Evolutionary conservation across 2,113 vertebrate species (phyloP), one percentile per base, ranked within the genome.

Genomic region (Rhea americana): DNA sequence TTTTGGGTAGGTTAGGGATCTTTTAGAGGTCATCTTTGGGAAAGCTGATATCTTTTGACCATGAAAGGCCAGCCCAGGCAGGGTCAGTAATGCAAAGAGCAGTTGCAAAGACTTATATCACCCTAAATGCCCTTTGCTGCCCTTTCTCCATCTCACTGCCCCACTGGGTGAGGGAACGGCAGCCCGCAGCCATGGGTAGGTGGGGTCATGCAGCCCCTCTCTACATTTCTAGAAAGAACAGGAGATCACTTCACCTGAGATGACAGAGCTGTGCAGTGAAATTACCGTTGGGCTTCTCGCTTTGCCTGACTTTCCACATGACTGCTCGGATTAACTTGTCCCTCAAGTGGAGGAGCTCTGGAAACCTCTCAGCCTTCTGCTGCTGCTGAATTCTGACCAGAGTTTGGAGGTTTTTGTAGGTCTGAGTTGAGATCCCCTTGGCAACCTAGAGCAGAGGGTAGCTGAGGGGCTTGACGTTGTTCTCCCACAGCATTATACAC

Each of bases 371-470:
- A 32, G 89, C 92, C 82, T 84, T 96, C 93, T 96, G 96, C 43
- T 97, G 94, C 55, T 91, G 87, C 58, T 98, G 96, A 9, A 39
- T 55, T 78, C 48, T 91, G 58, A 98, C 30, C 53, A 96, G 28
- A 28, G 81, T 55, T 78, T 90, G 97, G 78, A 98, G 81, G 18
- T 68, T 95, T 76, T 63, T 92, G 55, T 95, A 79, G 39, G 93
- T 97, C 65, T 74, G 80, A 45, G 41, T 35, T 1, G 98, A 62
- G 56, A 98, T 97, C 82, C 97, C 97, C 45, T 96, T 97, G 7
- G 84, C 73, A 28, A 62, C 96, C 97, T 98, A 80, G 82, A 89
- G 81, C 22, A 92, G 41, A 83, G 37, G 84, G 7, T 72, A 32
- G 19, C 41, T 30, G 53, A 75, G 11, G 24, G 35, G 16, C 30